phyloP scores from a whole-genome alignment of 2,113 vertebrate species.

The Gyps fulvus region DNA sequence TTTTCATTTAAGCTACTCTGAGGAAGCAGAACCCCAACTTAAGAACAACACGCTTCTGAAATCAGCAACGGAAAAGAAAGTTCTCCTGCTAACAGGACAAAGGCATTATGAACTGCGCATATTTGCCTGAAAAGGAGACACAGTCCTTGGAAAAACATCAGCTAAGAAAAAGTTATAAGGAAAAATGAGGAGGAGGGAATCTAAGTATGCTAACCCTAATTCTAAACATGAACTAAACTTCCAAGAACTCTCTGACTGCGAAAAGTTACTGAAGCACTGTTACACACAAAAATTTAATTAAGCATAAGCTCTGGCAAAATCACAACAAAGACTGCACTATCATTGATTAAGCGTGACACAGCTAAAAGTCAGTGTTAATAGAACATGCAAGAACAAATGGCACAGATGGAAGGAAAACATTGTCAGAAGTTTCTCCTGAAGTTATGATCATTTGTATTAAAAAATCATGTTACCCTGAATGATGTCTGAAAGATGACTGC shows the following conservation, averaged over 20 bases:
- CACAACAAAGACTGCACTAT: neutral
- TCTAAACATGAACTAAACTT: neutral
- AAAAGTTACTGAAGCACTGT: neutral
- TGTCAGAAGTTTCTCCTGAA: neutral
- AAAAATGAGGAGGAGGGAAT: neutral
- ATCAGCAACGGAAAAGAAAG: neutral
- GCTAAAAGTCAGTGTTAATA: neutral
- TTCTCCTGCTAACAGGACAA: neutral
- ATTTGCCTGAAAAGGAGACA: neutral
- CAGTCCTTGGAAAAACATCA: neutral
- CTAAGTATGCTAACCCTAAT: neutral
- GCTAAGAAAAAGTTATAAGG: neutral
- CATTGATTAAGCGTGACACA: rapidly evolving
- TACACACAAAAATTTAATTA: neutral
- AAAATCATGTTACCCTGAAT: neutral
- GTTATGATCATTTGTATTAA: neutral
- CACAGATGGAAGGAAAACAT: neutral
- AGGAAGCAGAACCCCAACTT: neutral
- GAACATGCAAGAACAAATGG: neutral
- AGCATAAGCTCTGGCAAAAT: neutral
- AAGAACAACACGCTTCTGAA: neutral
- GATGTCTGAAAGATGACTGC: neutral
- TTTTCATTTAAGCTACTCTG: neutral
- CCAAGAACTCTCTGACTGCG: neutral
- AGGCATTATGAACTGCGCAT: rapidly evolving